Evolutionary conservation across 2,113 vertebrate species (phyloP).

Genomic region (Callospermophilus lateralis): DNA sequence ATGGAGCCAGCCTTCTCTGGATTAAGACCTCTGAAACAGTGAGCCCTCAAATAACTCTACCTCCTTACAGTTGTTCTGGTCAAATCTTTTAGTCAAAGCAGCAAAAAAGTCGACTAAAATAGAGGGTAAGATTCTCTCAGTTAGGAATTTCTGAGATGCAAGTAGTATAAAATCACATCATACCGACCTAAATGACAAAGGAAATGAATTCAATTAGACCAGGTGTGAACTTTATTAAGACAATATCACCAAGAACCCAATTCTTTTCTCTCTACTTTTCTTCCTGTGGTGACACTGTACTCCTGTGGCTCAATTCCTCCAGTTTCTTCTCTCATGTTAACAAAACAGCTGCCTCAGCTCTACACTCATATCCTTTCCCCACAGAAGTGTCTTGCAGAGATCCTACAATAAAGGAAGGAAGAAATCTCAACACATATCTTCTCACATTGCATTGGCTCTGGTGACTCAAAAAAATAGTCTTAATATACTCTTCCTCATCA

Average conservation of each 20-base stretch:
- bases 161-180: not conserved
- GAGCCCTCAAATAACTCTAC: no score
- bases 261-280: not conserved
- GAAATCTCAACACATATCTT: not conserved
- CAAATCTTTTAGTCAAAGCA: no score
- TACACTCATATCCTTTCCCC: not conserved
- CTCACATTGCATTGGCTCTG: not conserved
- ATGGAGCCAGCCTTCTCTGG: no score
- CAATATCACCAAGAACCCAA: not conserved
- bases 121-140: not conserved
- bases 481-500: not conserved
- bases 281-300: not conserved
- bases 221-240: not conserved
- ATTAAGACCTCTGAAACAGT: no score
- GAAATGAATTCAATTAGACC: not conserved
- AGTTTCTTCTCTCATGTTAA: not conserved
- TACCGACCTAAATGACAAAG: not conserved
- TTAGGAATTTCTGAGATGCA: not conserved
- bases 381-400: not conserved
- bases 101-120: no score
- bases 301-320: not conserved
- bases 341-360: not conserved
- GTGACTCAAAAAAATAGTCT: not conserved
- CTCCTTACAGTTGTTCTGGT: no score
- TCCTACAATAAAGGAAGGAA: not conserved